These are phyloP conservation scores for Halcyon badia DNA, from an alignment of 2,797 vertebrate genomes.

Conservation along the genomic window DNA sequence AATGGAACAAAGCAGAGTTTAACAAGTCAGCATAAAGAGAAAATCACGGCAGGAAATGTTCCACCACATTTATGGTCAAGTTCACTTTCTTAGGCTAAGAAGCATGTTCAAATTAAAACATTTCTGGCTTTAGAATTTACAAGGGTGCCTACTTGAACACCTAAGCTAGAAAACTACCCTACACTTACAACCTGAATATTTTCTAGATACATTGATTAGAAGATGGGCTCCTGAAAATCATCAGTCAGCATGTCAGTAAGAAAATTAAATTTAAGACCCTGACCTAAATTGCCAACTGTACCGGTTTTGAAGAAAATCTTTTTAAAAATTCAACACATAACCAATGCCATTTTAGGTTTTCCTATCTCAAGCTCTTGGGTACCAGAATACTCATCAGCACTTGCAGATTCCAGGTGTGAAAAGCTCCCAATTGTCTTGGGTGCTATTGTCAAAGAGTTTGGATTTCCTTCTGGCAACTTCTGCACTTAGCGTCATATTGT, in stretches of 20 bases:
- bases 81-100: no score
- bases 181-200: neutral
- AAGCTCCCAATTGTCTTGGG: slow-evolving; percentile 26
- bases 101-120: no score
- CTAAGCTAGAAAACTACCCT: neutral
- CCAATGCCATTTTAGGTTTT: neutral
- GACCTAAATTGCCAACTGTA: neutral
- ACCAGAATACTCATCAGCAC: slow-evolving; percentile 11
- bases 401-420: slow-evolving; percentile 58
- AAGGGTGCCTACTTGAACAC: neutral
- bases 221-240: neutral
- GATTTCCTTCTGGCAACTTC: slow-evolving; percentile 51
- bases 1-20: neutral
- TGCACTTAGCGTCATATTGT: slow-evolving; percentile 17
- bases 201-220: neutral
- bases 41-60: neutral
- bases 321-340: neutral
- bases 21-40: neutral
- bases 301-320: neutral
- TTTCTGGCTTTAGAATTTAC: no score
- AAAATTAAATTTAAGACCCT: neutral
- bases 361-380: neutral
- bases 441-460: slow-evolving; percentile 6
- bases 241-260: neutral
- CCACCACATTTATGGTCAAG: neutral